A percentile compares a stretch with the other conserved stretches of the same genome.
Conservation (phyloP, 1,140 invertebrate species). For the Anastrepha ludens region DNA sequence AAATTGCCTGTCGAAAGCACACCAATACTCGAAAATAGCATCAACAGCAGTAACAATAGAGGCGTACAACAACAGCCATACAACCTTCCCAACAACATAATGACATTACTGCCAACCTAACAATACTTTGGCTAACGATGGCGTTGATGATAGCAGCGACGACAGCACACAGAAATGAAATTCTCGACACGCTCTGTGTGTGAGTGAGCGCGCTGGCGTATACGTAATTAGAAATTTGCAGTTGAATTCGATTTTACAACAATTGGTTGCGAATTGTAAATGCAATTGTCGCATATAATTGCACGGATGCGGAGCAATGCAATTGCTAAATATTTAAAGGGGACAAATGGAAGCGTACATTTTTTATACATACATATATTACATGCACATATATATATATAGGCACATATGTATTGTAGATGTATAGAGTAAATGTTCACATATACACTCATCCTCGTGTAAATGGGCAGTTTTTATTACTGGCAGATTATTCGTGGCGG, state of each 20-base stretch:
- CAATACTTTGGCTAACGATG: slow-evolving; percentile 4
- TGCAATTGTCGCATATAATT: too few relatives aligned
- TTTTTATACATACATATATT: background rate
- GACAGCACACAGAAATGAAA: background rate
- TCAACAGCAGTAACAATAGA: background rate
- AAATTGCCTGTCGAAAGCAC: background rate
- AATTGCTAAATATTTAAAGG: background rate
- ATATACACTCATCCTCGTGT: too few relatives aligned
- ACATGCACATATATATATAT: too few relatives aligned
- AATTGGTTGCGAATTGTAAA: too few relatives aligned
- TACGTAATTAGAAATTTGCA: too few relatives aligned
- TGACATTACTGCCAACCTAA: background rate
- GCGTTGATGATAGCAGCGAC: slow-evolving; percentile 19
- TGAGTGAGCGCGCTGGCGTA: background rate
- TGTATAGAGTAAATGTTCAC: too few relatives aligned
- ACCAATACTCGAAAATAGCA: background rate
- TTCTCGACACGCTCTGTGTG: background rate
- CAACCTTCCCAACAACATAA: background rate
- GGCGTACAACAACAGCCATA: background rate
- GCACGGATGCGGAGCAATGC: too few relatives aligned
- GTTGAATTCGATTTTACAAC: too few relatives aligned
- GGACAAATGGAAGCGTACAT: background rate
- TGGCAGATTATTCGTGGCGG: too few relatives aligned
- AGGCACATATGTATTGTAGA: too few relatives aligned
- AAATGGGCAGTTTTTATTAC: too few relatives aligned